Percentiles rank a stretch among this genome's conserved stretches.
Conservation (phyloP, 2,888 invertebrate genomes). For the Trachelus iudaicus region DNA sequence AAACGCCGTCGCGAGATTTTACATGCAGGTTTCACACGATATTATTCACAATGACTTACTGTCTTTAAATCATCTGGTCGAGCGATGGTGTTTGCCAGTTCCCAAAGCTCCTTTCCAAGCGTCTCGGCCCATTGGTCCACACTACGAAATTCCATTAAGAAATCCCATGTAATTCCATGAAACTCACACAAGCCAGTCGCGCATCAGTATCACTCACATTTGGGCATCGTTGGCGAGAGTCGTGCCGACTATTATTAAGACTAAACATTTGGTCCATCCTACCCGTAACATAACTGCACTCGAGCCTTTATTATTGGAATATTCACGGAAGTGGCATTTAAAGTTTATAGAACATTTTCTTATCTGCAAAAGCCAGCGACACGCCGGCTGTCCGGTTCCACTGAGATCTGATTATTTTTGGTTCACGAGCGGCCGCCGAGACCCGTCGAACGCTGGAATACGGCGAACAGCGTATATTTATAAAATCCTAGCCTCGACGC, state of each 20-base stretch:
- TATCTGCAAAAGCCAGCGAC: conserved; percentile 15
- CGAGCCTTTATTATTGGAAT: neutral
- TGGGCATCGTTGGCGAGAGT: conserved; percentile 39
- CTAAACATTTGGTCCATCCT: conserved; percentile 32
- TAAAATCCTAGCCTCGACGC: conserved; percentile 42
- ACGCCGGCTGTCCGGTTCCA: conserved; percentile 11
- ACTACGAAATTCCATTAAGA: conserved; percentile 66
- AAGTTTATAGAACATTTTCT: conserved; percentile 8
- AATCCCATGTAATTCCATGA: neutral
- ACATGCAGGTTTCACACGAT: neutral
- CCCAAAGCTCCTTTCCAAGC: conserved; percentile 84
- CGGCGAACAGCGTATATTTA: conserved; percentile 45
- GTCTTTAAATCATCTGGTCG: conserved; percentile 81
- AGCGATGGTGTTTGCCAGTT: conserved; percentile 80
- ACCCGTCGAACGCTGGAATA: conserved; percentile 24
- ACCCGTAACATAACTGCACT: conserved; percentile 29
- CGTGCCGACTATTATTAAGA: conserved; percentile 38
- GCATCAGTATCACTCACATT: conserved; percentile 35
- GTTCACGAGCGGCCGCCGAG: conserved; percentile 37
- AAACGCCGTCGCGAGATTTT: neutral
- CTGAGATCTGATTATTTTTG: conserved; percentile 53
- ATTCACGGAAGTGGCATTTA: neutral
- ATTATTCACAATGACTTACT: conserved; percentile 67
- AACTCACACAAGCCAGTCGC: neutral
- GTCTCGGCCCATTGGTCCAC: conserved; percentile 83